These are phyloP conservation scores for Chloroclystis v-ata DNA, from an alignment of 2,888 invertebrate species.

Conservation along the genomic window DNA sequence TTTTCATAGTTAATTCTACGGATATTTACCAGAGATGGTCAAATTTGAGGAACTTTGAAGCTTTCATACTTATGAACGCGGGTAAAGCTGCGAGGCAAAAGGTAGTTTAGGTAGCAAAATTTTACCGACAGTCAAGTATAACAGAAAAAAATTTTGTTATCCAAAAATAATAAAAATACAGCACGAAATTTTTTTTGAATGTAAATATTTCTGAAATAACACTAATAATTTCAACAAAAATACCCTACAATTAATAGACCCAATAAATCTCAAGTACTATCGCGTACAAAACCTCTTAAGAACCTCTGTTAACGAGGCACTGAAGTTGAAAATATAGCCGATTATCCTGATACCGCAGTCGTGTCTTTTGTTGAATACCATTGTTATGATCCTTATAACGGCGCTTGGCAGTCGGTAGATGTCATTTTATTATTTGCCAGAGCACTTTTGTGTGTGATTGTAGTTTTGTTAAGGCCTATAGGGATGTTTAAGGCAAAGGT, in stretches of 20 bases:
- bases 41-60: too few relatives aligned
- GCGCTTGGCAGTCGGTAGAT: constrained; percentile 31
- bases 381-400: constrained; percentile 33
- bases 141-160: too few relatives aligned
- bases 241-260: neutral
- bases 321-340: constrained; percentile 36
- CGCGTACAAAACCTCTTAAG: constrained; percentile 30
- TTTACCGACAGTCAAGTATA: too few relatives aligned
- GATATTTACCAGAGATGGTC: too few relatives aligned
- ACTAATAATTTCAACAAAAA: neutral
- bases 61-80: too few relatives aligned
- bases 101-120: too few relatives aligned
- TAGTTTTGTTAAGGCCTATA: constrained; percentile 19
- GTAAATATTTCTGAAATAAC: neutral
- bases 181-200: too few relatives aligned
- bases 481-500: too few relatives aligned
- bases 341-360: constrained; percentile 32
- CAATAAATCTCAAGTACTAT: constrained; percentile 26
- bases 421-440: constrained; percentile 35
- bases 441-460: constrained; percentile 37
- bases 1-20: too few relatives aligned
- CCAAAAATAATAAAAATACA: too few relatives aligned
- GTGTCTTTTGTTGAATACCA: constrained; percentile 34
- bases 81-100: too few relatives aligned
- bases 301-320: constrained; percentile 34